phyloP scores from a whole-genome alignment of 2,888 invertebrate species.

The Apodemia duryi region DNA sequence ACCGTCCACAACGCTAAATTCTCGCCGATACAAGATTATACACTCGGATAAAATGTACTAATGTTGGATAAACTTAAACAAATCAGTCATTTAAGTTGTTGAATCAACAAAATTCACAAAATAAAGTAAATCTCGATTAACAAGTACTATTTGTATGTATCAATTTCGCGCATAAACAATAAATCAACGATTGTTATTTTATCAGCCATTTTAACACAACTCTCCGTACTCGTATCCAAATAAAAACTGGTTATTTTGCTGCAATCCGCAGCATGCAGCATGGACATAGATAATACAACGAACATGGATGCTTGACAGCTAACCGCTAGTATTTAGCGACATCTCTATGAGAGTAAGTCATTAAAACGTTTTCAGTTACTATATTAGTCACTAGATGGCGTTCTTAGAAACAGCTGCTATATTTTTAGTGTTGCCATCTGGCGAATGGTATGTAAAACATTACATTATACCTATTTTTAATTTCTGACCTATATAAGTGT shows the following conservation, averaged over 20 bases:
- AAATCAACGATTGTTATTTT: conserved; percentile 59
- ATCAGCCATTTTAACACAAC: conserved; percentile 49
- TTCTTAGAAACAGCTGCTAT: too few relatives aligned
- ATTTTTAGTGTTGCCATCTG: too few relatives aligned
- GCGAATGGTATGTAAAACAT: too few relatives aligned
- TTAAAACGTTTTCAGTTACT: not conserved
- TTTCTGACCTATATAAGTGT: too few relatives aligned
- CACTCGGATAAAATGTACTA: conserved; percentile 66
- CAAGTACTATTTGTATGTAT: conserved; percentile 37
- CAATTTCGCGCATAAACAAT: conserved; percentile 70
- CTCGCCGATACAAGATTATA: conserved; percentile 64
- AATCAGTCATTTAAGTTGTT: conserved; percentile 37
- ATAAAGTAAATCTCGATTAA: conserved; percentile 45
- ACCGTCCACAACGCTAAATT: conserved; percentile 53
- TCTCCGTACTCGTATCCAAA: conserved; percentile 40
- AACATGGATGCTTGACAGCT: conserved; percentile 9
- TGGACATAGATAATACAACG: conserved; percentile 15
- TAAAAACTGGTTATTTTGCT: conserved; percentile 61
- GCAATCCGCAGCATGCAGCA: conserved; percentile 18
- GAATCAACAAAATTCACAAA: conserved; percentile 36
- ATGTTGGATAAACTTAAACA: conserved; percentile 48
- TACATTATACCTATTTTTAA: too few relatives aligned
- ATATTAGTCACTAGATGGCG: conserved; percentile 20
- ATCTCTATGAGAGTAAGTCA: not conserved
- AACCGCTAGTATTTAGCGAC: not conserved